Evolutionary conservation across 2,797 vertebrate species (phyloP).

Genomic region (Chelmon rostratus): DNA sequence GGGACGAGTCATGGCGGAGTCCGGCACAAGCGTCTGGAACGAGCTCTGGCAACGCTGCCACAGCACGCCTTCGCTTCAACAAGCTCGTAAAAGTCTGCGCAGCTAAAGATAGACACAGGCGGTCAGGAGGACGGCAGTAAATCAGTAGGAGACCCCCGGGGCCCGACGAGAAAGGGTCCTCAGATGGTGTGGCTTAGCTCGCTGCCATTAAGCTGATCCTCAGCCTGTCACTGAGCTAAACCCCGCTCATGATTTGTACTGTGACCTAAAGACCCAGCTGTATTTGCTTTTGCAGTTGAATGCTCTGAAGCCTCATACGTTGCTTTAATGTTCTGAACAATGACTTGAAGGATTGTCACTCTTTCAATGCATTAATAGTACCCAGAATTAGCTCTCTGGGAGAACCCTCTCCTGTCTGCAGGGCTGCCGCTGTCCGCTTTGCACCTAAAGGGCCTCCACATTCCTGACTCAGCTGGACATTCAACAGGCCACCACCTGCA

Average conservation of each 20-base stretch:
- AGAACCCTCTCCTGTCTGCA: slow-evolving; percentile 31
- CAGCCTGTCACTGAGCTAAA: slow-evolving; percentile 39
- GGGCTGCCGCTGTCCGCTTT: slow-evolving; percentile 36
- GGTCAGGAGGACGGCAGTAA: slow-evolving; percentile 67
- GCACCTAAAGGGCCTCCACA: slow-evolving; percentile 70
- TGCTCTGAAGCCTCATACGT: not conserved
- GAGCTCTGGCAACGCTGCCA: slow-evolving; percentile 49
- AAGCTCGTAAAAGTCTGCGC: slow-evolving; percentile 68
- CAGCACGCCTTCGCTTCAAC: slow-evolving; percentile 51
- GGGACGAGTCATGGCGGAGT: slow-evolving; percentile 36
- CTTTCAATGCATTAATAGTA: not conserved
- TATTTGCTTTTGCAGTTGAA: slow-evolving; percentile 4
- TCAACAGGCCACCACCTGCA: slow-evolving; percentile 81
- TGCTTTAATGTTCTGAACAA: slow-evolving; percentile 31
- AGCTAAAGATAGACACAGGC: slow-evolving; percentile 78
- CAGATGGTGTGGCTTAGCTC: slow-evolving; percentile 47
- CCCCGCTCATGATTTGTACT: not conserved
- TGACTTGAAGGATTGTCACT: slow-evolving; percentile 3
- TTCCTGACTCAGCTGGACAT: slow-evolving; percentile 82
- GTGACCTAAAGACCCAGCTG: slow-evolving; percentile 29
- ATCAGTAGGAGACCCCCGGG: slow-evolving; percentile 66
- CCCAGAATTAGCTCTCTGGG: not conserved
- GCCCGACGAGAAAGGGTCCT: slow-evolving; percentile 52
- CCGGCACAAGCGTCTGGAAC: slow-evolving; percentile 42
- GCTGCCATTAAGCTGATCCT: slow-evolving; percentile 49